These are phyloP conservation scores for Zaprionus vittiger DNA, from an alignment of 1,140 invertebrate genomes.

Conservation along the genomic window DNA sequence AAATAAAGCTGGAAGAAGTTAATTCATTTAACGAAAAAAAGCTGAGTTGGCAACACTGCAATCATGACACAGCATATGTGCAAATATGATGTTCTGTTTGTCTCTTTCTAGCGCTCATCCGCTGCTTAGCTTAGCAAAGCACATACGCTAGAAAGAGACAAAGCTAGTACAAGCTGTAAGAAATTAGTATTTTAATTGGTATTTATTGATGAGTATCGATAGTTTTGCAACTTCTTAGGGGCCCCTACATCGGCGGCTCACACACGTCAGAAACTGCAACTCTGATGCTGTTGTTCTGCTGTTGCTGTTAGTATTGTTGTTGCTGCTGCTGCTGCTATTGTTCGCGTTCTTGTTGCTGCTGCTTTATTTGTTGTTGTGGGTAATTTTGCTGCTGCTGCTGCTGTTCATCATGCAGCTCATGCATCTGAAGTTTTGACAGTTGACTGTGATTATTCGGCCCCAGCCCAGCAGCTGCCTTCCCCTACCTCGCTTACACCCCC, in stretches of 20 bases:
- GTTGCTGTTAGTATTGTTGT: neutral
- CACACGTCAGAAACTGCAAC: neutral
- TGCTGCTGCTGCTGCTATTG: neutral
- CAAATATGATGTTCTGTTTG: too few species aligned
- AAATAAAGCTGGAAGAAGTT: too few species aligned
- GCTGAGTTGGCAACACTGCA: neutral
- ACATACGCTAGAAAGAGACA: too few species aligned
- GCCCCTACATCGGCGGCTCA: neutral
- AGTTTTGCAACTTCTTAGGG: neutral
- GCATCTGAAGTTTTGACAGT: conserved; percentile 79
- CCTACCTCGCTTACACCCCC: neutral
- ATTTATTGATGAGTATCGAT: neutral
- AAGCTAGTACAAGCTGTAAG: neutral
- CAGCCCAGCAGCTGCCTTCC: conserved; percentile 4
- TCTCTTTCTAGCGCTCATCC: too few species aligned
- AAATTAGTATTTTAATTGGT: neutral
- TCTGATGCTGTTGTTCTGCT: neutral
- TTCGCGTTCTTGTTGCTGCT: neutral
- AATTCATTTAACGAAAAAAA: neutral
- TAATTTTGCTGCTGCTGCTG: conserved; percentile 11
- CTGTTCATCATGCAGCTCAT: conserved; percentile 76
- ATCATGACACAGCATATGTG: neutral
- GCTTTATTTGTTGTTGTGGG: neutral
- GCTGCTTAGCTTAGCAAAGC: too few species aligned
- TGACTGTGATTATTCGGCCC: conserved; percentile 70